phyloP scores from a whole-genome alignment of 2,888 invertebrate genomes.

The Branchellion lobata region DNA sequence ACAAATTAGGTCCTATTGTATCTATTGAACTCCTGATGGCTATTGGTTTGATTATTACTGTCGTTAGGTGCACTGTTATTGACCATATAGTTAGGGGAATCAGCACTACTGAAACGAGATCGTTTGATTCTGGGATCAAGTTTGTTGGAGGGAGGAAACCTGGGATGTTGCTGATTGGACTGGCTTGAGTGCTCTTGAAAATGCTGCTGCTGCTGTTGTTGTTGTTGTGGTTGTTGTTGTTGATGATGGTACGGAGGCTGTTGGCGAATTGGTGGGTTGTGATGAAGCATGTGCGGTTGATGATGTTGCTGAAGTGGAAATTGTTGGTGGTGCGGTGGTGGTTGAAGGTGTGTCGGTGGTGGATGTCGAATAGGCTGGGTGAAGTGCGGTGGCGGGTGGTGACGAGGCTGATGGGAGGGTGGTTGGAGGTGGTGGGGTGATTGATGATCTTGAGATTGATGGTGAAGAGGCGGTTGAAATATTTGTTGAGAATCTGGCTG shows the following conservation, averaged over 20 bases:
- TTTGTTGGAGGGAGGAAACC: not conserved
- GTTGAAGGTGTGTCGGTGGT: not conserved
- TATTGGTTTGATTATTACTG: not conserved
- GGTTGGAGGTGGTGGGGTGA: not conserved
- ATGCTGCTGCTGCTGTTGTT: not conserved
- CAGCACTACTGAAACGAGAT: constrained; percentile 5
- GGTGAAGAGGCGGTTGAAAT: not conserved
- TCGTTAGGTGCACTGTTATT: too few species aligned
- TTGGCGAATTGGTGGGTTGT: not conserved
- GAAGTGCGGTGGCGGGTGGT: not conserved
- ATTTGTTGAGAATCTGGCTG: not conserved
- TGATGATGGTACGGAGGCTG: not conserved
- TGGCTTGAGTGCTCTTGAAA: not conserved
- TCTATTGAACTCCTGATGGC: not conserved
- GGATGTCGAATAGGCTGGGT: not conserved
- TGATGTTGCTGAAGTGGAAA: not conserved
- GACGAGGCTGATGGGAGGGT: not conserved
- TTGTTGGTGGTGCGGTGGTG: not conserved
- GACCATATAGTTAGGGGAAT: not conserved
- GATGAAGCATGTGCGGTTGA: not conserved
- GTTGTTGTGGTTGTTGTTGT: not conserved
- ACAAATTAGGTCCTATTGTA: constrained; percentile 6
- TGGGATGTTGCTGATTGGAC: not conserved
- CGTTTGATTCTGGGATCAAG: constrained; percentile 31
- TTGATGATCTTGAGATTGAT: constrained; percentile 14